Evolutionary conservation across 1,140 invertebrate species (phyloP).

Genomic region (Drosophila seguyi): DNA sequence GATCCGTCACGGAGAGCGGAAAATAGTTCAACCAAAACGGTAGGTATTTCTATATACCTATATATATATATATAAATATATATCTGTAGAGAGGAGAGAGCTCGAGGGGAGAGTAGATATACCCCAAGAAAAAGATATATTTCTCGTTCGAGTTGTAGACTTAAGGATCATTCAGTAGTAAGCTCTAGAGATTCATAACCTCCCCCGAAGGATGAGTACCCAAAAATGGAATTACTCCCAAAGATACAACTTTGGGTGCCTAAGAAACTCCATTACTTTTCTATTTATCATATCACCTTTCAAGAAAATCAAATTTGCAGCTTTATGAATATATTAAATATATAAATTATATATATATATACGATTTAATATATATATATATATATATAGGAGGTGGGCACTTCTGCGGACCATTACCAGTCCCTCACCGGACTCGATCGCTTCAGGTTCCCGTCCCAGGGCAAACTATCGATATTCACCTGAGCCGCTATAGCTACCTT

Average conservation of each 20-base stretch:
- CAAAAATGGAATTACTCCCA: no score
- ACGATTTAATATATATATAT: neutral
- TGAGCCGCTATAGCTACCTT: constrained; percentile 56
- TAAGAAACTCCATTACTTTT: no score
- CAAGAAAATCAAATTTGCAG: neutral
- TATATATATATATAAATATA: no score
- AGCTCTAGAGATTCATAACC: no score
- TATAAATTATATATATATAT: no score
- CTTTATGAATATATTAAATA: neutral
- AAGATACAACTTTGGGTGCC: no score
- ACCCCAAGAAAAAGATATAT: no score
- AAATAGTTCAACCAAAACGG: constrained; percentile 82
- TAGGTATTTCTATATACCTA: constrained; percentile 42
- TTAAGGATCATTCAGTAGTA: no score
- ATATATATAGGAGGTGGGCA: neutral
- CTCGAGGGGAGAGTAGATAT: no score
- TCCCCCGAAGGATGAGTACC: no score
- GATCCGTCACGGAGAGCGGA: constrained; percentile 73
- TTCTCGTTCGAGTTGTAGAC: no score
- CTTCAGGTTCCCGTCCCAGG: constrained; percentile 70
- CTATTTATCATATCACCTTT: no score
- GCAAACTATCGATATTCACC: constrained; percentile 48
- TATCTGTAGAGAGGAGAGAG: neutral
- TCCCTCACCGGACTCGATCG: constrained; percentile 51
- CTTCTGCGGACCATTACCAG: constrained; percentile 18